These are phyloP conservation scores for Gobius niger DNA, from an alignment of 2,113 vertebrate genomes.

Conservation along the genomic window DNA sequence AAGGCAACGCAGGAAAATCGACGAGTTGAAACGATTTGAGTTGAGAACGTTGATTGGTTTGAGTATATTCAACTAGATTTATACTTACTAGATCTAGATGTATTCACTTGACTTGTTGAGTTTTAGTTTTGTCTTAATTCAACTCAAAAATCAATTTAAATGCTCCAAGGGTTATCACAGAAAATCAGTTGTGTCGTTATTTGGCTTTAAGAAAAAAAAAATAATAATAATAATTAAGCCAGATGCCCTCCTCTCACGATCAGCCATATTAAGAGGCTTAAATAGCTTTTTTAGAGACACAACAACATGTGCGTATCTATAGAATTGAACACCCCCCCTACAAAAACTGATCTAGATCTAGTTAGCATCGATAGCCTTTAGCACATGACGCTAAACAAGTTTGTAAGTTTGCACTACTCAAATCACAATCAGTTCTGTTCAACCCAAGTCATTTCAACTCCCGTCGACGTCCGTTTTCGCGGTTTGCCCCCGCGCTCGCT, in stretches of 20 bases:
- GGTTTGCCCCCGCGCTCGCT: slow-evolving; percentile 55
- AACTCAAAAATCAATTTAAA: too few species aligned
- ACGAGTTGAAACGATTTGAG: background rate
- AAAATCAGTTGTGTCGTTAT: too few species aligned
- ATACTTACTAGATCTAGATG: background rate
- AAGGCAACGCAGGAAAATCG: background rate
- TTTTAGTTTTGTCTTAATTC: too few species aligned
- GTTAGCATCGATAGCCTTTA: background rate
- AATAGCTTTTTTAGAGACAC: too few species aligned
- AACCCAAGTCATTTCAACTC: background rate
- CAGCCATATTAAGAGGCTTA: too few species aligned
- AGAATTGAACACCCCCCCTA: too few species aligned
- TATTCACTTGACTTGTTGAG: background rate
- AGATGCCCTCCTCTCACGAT: too few species aligned
- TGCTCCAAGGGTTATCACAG: too few species aligned
- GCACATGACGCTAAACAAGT: background rate
- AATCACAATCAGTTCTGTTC: background rate
- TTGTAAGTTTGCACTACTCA: background rate
- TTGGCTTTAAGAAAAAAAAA: too few species aligned
- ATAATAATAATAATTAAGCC: too few species aligned
- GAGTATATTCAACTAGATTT: background rate
- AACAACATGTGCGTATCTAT: too few species aligned
- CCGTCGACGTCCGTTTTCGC: slow-evolving; percentile 10
- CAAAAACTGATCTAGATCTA: background rate
- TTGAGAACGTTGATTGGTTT: background rate